phyloP scores from a whole-genome alignment of 2,888 invertebrate species.

The Drosophila anceps region DNA sequence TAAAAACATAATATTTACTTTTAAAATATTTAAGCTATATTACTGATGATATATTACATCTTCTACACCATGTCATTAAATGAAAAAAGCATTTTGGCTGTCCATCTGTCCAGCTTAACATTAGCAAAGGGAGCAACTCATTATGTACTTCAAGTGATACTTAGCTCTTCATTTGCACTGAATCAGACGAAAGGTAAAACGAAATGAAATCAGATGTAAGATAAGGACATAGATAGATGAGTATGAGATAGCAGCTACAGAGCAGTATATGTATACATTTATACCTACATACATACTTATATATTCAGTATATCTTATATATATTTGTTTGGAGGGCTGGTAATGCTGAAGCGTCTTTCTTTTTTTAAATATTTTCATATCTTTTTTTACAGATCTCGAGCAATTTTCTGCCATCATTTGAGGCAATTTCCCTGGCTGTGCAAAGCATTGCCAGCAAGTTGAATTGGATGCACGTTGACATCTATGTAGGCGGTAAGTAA shows the following conservation, averaged over 20 bases:
- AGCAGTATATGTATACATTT: constrained; percentile 6
- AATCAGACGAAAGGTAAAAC: constrained; percentile 45
- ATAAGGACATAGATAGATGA: constrained; percentile 7
- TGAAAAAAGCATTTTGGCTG: neutral
- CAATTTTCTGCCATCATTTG: constrained; percentile 85
- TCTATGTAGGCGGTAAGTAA: constrained; percentile 85
- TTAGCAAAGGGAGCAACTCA: constrained; percentile 45
- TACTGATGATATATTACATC: too few species aligned
- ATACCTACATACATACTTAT: neutral
- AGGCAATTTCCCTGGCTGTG: constrained; percentile 85
- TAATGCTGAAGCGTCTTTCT: constrained; percentile 1
- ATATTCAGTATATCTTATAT: neutral
- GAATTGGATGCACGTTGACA: constrained; percentile 85
- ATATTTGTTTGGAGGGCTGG: constrained; percentile 4
- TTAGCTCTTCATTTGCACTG: constrained; percentile 45
- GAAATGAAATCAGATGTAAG: constrained; percentile 20
- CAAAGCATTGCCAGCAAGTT: constrained; percentile 85
- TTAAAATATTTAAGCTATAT: too few species aligned
- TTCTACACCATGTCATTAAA: too few species aligned
- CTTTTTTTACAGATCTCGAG: constrained; percentile 83
- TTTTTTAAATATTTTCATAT: constrained; percentile 47
- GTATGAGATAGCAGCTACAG: constrained; percentile 23
- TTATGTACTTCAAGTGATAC: constrained; percentile 23
- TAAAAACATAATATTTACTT: neutral
- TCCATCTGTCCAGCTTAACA: neutral